Conservation (phyloP, 1,140 invertebrate genomes). For the Harpegnathos saltator region DNA sequence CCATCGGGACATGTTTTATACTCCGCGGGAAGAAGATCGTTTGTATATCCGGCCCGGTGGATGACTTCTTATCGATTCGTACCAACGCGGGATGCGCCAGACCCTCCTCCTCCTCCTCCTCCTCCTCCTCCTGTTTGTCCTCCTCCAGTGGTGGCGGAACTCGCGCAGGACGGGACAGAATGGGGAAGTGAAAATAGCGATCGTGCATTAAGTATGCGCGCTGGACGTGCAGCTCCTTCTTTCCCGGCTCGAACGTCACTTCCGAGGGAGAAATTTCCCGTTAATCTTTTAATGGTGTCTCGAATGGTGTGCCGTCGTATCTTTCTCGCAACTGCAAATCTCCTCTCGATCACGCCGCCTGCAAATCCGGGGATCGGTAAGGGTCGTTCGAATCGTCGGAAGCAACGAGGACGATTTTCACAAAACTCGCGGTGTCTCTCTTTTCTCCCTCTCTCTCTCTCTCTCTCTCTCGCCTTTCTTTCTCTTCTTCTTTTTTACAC, state of each 20-base stretch:
- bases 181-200: conserved; percentile 45
- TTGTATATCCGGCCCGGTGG: conserved; percentile 21
- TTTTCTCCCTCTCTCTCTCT: too few species aligned
- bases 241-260: conserved; percentile 25
- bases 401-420: too few species aligned
- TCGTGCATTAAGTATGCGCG: conserved; percentile 38
- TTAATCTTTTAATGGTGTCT: conserved; percentile 1
- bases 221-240: conserved; percentile 7
- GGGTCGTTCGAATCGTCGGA: background rate
- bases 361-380: background rate
- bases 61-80: conserved; percentile 45
- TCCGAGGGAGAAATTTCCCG: conserved; percentile 3
- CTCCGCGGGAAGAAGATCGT: conserved; percentile 18
- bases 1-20: background rate
- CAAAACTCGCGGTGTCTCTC: too few species aligned
- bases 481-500: too few species aligned
- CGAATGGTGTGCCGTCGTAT: background rate
- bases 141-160: conserved; percentile 5
- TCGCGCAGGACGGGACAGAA: conserved; percentile 19
- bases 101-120: background rate
- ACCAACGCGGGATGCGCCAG: background rate
- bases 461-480: too few species aligned
- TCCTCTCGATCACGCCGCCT: background rate
- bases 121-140: background rate
- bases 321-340: background rate